Base-by-base conservation (phyloP, 2,797 vertebrate species). In the Sarcoramphus papa region DNA sequence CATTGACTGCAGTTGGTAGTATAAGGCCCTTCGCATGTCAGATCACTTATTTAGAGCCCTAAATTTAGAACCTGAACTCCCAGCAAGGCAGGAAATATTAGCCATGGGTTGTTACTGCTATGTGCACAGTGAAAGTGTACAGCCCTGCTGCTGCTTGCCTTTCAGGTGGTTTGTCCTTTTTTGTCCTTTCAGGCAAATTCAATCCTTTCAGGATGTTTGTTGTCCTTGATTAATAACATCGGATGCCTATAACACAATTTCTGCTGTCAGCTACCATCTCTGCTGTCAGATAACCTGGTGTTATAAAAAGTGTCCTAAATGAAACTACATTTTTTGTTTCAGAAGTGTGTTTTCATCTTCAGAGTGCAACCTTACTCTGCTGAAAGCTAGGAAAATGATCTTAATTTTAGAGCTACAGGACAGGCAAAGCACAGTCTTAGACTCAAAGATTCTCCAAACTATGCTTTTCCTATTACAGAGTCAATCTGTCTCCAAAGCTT, bases 401-500 rank as follows among this genome's bases (percentile, higher is more conserved):
- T 91, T 77, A 23, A 86, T 86, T 95, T 88, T 33, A 84, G 74
- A 93, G 41, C 35, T 93, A 25, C 45, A 47, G 30, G 14, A 73
- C 48, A 78, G 45, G 40, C 33, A 76, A 77, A 93, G 14, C 33
- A 28, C 4, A n/a, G n/a, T 14, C 16, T 51, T 64, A 50, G 41
- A 62, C 31, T 72, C 31, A 76, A 88, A 65, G 35, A 51, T 83
- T 73, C 65, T 88, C 40, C n/a, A 43, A 75, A 78, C 31, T 37
- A 33, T 48, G 40, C 19, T 92, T 91, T 95, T 94, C 43, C 59
- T 91, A 59, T 63, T 93, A 90, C 25, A 48, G 33, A 62, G 28
- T 75, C 64, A 81, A 67, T 82, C 79, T 87, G 73, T 63, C 45
- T 92, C 79, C 54, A 81, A 78, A 82, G 85, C 14, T 81, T 70